These are phyloP conservation scores for Nomada hirtipes DNA, from an alignment of 2,888 invertebrate species.

Conservation along the genomic window DNA sequence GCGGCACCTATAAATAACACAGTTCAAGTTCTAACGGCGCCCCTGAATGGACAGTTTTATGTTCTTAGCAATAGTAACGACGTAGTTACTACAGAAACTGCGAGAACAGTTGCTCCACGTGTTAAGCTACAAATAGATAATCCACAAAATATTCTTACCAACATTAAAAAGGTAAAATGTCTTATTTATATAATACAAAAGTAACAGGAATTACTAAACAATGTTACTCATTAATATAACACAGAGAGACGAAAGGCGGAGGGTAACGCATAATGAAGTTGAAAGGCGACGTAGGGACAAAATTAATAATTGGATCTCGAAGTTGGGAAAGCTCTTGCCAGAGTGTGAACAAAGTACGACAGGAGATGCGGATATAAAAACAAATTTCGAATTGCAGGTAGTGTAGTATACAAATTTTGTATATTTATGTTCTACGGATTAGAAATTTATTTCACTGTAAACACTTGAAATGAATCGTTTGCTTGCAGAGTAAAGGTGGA, in stretches of 20 bases:
- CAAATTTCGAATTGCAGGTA: constrained; percentile 69
- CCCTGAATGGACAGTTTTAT: constrained; percentile 89
- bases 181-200: constrained; percentile 11
- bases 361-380: constrained; percentile 65
- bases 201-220: neutral
- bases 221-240: constrained; percentile 59
- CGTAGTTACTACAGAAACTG: constrained; percentile 87
- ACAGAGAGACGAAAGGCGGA: constrained; percentile 91
- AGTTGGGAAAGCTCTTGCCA: constrained; percentile 94
- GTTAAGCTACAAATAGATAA: constrained; percentile 85
- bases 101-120: constrained; percentile 85
- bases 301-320: constrained; percentile 97
- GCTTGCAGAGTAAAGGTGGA: constrained; percentile 93
- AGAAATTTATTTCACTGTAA: constrained; percentile 18
- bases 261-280: constrained; percentile 97
- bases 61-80: constrained; percentile 92
- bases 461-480: neutral
- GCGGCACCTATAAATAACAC: constrained; percentile 76
- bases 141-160: constrained; percentile 75
- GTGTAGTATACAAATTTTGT: neutral
- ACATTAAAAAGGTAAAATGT: constrained; percentile 85
- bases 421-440: neutral
- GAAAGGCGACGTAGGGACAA: constrained; percentile 96
- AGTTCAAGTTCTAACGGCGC: constrained; percentile 86
- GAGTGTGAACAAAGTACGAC: constrained; percentile 84